Evolutionary conservation across 2,888 invertebrate genomes (phyloP).

Genomic region (Tipula unca): DNA sequence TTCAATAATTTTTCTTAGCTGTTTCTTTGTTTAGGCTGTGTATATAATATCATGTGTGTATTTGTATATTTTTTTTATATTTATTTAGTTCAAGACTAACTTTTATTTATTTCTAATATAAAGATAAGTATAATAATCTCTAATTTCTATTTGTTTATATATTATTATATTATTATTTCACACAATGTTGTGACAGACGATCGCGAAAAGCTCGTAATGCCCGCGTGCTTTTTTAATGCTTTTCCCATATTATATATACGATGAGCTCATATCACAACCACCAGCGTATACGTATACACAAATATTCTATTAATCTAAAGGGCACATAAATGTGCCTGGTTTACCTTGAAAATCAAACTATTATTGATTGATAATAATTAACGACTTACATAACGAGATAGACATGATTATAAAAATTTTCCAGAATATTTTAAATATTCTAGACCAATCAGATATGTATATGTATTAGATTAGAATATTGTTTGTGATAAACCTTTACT

Average conservation of each 20-base stretch:
- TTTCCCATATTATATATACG: not conserved
- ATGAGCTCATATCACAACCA: not conserved
- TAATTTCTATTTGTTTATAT: too few relatives aligned
- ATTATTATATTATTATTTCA: too few relatives aligned
- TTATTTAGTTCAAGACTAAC: not conserved
- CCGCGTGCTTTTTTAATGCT: too few relatives aligned
- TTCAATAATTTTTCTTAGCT: not conserved
- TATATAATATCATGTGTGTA: not conserved
- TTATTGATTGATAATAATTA: not conserved
- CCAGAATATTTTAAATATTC: not conserved
- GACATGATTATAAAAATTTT: not conserved
- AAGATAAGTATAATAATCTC: too few relatives aligned
- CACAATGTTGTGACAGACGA: too few relatives aligned
- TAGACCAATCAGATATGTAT: not conserved
- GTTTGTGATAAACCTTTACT: not conserved
- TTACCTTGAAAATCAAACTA: not conserved
- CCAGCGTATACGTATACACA: not conserved
- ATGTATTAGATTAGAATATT: too few relatives aligned
- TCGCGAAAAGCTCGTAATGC: too few relatives aligned
- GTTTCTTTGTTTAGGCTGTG: not conserved
- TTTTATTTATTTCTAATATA: not conserved
- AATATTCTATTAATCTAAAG: not conserved
- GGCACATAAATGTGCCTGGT: not conserved
- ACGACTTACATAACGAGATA: too few relatives aligned
- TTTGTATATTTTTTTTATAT: not conserved